Base-by-base conservation (phyloP, 1,140 invertebrate genomes). In the Cydia fagiglandana region DNA sequence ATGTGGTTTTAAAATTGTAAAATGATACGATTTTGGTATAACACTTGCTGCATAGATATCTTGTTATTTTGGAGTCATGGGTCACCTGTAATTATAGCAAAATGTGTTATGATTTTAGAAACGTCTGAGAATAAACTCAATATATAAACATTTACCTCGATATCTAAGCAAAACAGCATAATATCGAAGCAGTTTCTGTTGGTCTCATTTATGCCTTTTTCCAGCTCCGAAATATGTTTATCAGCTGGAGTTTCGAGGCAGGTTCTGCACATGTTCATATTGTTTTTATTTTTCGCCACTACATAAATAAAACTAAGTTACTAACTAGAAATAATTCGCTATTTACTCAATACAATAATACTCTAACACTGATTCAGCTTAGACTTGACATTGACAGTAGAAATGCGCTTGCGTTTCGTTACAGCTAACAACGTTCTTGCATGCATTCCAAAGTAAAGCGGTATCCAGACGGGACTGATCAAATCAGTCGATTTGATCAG, bases 141-240 rank as follows among this genome's bases (percentile, higher is more conserved):
- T 41, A 56, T 4, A 56, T 17, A 7, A 17, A 6, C 3, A 77
- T 79, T 81, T 77, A 87, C 88, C 82, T 86, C 38, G 68, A 91
- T 86, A 80, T 83, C 82, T 73, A 91, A 82, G 78, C 88, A 89
- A 84, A 88, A 91, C 73, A 84, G 76, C 64, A 89, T 78, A 64
- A 91, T 81, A 68, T 91, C 87, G 34, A 53, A 64, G 76, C 77
- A 83, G 75, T 73, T 80, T 76, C 81, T 82, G 47, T 79, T 75
- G 30, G 85, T 74, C n/a, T 75, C 81, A 66, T 83, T 79, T 64
- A 84, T 77, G 45, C 78, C 77, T 17, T 64, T 75, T 38, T 82
- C 73, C 77, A 87, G 76, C 41, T 87, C 73, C 24, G 68, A 80
- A 45, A 90, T 83, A 74, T 88, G 82, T 78, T 83, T 87, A 10